phyloP scores from a whole-genome alignment of 2,113 vertebrate species.

The Seriola dumerili region DNA sequence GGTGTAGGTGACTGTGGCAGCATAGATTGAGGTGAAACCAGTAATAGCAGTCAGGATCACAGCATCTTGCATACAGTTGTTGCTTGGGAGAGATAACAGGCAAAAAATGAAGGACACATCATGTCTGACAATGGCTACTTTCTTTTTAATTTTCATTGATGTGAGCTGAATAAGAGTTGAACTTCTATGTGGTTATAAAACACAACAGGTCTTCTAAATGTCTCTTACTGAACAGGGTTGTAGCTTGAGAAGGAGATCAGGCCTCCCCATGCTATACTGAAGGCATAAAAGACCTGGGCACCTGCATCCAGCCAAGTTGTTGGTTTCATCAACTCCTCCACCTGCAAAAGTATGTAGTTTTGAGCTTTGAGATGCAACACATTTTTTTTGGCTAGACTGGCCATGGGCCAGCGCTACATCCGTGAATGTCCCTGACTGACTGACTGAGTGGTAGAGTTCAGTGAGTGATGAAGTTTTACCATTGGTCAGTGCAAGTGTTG shows the following conservation, averaged over 20 bases:
- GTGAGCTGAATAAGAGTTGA: neutral
- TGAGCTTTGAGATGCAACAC: neutral
- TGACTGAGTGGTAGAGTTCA: no score
- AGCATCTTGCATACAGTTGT: constrained; percentile 92
- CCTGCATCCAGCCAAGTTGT: constrained; percentile 93
- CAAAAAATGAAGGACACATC: neutral
- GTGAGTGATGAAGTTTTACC: no score
- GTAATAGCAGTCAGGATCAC: constrained; percentile 91
- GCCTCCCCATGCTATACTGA: constrained; percentile 92
- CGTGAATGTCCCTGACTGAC: no score
- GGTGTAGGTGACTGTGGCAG: constrained; percentile 91
- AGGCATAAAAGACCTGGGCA: constrained; percentile 94
- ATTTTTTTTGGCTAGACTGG: no score
- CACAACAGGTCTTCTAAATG: neutral
- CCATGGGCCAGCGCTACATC: no score
- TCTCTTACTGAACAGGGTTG: constrained; percentile 93
- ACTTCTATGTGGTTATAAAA: neutral
- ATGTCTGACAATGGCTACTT: neutral
- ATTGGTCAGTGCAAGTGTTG: no score
- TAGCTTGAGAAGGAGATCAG: constrained; percentile 98
- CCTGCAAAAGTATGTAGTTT: constrained; percentile 66
- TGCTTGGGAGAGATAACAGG: constrained; percentile 79
- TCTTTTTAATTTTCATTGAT: neutral
- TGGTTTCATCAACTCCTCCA: constrained; percentile 88
- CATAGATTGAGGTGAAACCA: constrained; percentile 90